These are phyloP conservation scores for Caenorhabditis briggsae DNA, from an alignment of 1,140 invertebrate genomes.

Conservation along the genomic window DNA sequence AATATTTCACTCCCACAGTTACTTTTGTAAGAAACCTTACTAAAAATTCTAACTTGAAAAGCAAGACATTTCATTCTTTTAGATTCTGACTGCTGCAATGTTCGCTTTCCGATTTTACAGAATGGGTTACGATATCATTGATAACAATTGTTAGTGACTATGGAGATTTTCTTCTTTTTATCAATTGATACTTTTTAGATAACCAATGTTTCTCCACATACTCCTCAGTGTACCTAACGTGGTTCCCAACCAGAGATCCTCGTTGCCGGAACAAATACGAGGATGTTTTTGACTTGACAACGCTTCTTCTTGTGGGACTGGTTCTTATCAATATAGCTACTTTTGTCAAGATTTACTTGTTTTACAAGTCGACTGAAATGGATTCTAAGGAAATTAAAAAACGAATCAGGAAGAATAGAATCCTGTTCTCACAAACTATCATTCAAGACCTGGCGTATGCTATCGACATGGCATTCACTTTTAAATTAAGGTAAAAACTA, in stretches of 20 bases:
- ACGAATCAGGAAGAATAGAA: constrained; percentile 1
- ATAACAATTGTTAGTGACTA: neutral
- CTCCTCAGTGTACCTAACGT: neutral
- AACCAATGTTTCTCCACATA: neutral
- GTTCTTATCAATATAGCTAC: neutral
- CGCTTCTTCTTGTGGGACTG: neutral
- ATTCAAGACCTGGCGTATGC: constrained; percentile 1
- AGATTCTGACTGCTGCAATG: neutral
- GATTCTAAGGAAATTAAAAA: neutral
- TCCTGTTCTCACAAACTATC: constrained; percentile 1
- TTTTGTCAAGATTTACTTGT: constrained; percentile 4
- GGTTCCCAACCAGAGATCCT: neutral
- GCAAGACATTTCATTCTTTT: no score
- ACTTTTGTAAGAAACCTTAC: neutral
- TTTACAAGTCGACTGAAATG: neutral
- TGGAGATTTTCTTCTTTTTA: neutral
- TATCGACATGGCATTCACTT: neutral
- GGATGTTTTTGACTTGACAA: neutral
- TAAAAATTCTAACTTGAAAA: no score
- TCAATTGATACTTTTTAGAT: neutral
- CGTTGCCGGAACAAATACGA: neutral
- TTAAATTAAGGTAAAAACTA: neutral
- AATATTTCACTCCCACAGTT: neutral
- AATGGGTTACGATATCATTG: neutral
- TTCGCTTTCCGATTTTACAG: neutral